Evolutionary conservation across 2,888 invertebrate species (phyloP).

Genomic region (Linnaemya tessellans): DNA sequence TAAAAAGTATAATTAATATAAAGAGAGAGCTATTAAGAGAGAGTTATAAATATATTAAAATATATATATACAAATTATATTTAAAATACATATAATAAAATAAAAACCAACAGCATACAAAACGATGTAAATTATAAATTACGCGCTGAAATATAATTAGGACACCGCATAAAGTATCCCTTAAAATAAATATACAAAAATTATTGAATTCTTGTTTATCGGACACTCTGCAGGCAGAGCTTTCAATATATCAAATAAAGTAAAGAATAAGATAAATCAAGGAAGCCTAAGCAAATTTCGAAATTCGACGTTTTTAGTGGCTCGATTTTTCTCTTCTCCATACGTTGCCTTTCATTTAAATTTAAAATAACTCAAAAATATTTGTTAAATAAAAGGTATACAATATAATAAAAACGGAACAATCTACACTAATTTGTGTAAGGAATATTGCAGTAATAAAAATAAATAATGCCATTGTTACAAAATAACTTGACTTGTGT

Average conservation of each 20-base stretch:
- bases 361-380: conserved; percentile 14
- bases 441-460: conserved; percentile 30
- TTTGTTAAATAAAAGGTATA: conserved; percentile 20
- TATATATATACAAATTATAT: conserved; percentile 37
- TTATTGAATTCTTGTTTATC: background rate
- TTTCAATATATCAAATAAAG: conserved; percentile 14
- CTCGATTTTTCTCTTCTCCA: background rate
- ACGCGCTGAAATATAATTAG: background rate
- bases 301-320: background rate
- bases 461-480: conserved; percentile 53
- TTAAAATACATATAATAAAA: conserved; percentile 12
- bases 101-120: conserved; percentile 9
- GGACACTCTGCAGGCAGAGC: conserved; percentile 4
- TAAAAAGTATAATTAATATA: conserved; percentile 25
- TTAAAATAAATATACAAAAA: background rate
- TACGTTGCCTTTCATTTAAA: conserved; percentile 16
- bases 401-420: conserved; percentile 27
- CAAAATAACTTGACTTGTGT: background rate
- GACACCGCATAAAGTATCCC: background rate
- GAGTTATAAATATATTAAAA: conserved; percentile 1
- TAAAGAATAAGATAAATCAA: conserved; percentile 6
- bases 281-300: background rate
- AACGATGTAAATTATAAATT: background rate
- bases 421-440: conserved; percentile 49
- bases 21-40: conserved; percentile 20